Base-by-base conservation (phyloP, 2,888 invertebrate species). In the Trichopoda pennipes region DNA sequence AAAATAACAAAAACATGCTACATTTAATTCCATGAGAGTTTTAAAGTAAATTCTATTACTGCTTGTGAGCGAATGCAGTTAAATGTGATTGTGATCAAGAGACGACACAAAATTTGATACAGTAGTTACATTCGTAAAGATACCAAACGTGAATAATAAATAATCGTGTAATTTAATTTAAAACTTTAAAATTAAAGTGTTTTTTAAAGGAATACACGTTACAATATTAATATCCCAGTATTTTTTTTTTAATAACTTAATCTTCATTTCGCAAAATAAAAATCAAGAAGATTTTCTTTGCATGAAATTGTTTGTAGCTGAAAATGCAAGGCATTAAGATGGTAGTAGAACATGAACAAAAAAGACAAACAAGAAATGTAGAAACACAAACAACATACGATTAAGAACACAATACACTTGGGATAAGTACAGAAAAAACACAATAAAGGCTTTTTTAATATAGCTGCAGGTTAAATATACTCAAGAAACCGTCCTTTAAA, bases 401-500 rank as follows among this genome's bases (percentile, higher is more conserved):
- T n/a, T n/a, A 66, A n/a, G 49, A 49, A 64, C 38, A 16, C 32
- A 51, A 75, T 68, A 68, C 60, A 19, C 42, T 68, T 58, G 58
- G 58, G 58, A 68, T 66, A 68, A 75, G 9, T 51, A 58, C 60
- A 66, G 19, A 51, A 51, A 55, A n/a, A 23, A 10, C 12, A 4
- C 12, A 4, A 23, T 23, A 63, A 75, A 38, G 17, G n/a, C 42
- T 66, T 49, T 35, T 47, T 56, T n/a, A 17, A 63, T 32, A 55
- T 38, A 23, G 49, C 38, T 16, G 38, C 16, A 49, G 28, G 23
- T 42, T 42, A 66, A 66, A 58, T 10, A 42, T 19, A 42, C 75
- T 23, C n/a, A 17, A 58, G 47, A 17, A 19, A 16, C 38, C 28
- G 58, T 38, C 49, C 38, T 9, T 58, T 17, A 66, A 47, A 38